Evolutionary conservation across 2,888 invertebrate genomes (phyloP).

Genomic region (Lepas anatifera): DNA sequence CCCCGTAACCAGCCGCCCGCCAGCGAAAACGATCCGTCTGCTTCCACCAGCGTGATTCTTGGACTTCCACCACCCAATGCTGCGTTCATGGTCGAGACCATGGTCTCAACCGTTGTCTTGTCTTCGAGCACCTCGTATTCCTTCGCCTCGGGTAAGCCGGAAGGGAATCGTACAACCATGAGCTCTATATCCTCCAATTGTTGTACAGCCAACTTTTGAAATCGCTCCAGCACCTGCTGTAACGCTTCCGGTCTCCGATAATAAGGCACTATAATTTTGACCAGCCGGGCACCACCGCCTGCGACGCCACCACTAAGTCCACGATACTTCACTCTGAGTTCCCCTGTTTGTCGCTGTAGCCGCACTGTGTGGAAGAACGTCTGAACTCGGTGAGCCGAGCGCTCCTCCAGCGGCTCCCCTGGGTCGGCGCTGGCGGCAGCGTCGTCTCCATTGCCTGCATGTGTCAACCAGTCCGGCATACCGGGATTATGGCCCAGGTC

Average conservation of each 20-base stretch:
- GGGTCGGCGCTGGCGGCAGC: too few species aligned
- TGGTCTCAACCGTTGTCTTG: not conserved
- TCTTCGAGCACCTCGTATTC: not conserved
- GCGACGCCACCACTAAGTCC: too few species aligned
- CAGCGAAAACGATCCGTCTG: slow-evolving; percentile 15
- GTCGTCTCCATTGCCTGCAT: too few species aligned
- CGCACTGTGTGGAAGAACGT: not conserved
- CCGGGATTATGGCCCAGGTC: too few species aligned
- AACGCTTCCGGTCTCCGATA: not conserved
- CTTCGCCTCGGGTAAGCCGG: not conserved
- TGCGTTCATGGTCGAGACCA: not conserved
- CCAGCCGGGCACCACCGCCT: not conserved
- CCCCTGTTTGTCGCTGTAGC: not conserved
- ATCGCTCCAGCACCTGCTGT: not conserved
- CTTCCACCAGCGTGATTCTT: not conserved
- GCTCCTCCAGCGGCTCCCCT: too few species aligned
- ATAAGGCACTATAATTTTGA: not conserved
- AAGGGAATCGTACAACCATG: not conserved
- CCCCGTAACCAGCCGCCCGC: slow-evolving; percentile 17
- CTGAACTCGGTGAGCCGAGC: too few species aligned
- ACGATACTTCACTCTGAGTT: not conserved
- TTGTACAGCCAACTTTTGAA: not conserved
- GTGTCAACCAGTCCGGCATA: too few species aligned
- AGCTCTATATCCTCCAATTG: not conserved
- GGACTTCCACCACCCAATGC: not conserved